Evolutionary conservation across 2,797 vertebrate genomes (phyloP).

Genomic region (Avahi laniger): DNA sequence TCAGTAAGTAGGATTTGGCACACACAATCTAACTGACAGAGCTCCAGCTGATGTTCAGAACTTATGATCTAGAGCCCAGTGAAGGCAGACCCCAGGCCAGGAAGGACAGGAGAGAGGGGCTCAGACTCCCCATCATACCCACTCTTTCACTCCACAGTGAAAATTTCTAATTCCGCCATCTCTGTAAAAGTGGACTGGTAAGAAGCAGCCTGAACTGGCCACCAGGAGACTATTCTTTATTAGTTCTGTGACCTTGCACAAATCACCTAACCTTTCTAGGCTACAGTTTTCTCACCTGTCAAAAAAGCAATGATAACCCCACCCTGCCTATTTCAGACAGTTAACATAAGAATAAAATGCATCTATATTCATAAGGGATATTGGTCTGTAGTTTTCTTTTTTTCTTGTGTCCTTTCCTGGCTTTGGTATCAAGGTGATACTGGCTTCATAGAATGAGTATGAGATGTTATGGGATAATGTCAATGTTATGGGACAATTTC

Average conservation of each 20-base stretch:
- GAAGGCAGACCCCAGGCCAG: background rate
- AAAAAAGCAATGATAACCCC: background rate
- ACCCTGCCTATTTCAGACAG: background rate
- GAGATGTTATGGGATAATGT: no score
- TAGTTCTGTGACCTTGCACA: background rate
- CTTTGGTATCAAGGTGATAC: no score
- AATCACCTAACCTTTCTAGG: background rate
- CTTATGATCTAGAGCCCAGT: background rate
- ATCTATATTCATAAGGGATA: no score
- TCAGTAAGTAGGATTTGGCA: background rate
- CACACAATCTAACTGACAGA: background rate
- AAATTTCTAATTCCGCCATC: background rate
- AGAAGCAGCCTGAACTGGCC: background rate
- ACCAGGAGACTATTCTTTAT: background rate
- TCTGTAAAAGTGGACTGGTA: background rate
- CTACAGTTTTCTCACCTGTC: background rate
- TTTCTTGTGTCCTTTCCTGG: no score
- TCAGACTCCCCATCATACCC: background rate
- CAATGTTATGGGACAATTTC: no score
- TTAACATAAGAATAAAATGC: constrained; percentile 34
- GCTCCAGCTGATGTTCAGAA: background rate
- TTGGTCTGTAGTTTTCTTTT: no score
- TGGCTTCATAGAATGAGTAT: no score
- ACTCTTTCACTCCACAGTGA: background rate
- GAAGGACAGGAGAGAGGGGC: background rate